These are phyloP conservation scores for Acanthacorydalis orientalis DNA, from an alignment of 2,888 invertebrate genomes.

Conservation along the genomic window DNA sequence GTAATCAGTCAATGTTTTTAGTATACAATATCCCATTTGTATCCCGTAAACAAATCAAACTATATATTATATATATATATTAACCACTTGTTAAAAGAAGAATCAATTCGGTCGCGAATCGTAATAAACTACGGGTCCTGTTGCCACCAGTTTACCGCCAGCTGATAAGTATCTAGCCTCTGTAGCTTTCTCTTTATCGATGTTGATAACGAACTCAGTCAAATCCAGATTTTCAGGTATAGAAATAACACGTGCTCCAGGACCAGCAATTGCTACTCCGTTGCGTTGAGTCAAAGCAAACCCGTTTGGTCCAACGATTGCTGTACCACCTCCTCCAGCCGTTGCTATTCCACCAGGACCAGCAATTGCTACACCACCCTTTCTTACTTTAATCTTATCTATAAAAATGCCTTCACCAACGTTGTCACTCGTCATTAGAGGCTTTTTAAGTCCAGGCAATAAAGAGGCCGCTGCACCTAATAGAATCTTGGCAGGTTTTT, in stretches of 20 bases:
- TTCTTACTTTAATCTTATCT: constrained; percentile 48
- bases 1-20: too few species aligned
- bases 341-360: constrained; percentile 71
- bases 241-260: constrained; percentile 52
- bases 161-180: constrained; percentile 29
- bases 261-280: constrained; percentile 59
- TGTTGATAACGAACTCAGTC: constrained; percentile 31
- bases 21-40: too few species aligned
- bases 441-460: too few species aligned
- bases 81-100: too few species aligned
- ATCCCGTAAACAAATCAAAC: too few species aligned
- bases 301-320: constrained; percentile 64
- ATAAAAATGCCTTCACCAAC: constrained; percentile 47
- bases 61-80: too few species aligned
- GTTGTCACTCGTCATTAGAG: constrained; percentile 1
- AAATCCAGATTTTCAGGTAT: constrained; percentile 44
- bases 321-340: constrained; percentile 62
- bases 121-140: constrained; percentile 57
- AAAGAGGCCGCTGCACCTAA: too few species aligned
- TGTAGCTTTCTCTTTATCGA: constrained; percentile 16
- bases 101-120: constrained; percentile 16
- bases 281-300: constrained; percentile 59
- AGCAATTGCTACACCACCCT: constrained; percentile 65
- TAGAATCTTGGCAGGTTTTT: too few species aligned
- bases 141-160: constrained; percentile 53